Percentiles rank a stretch among this genome's conserved stretches.
Conservation (phyloP, 2,888 invertebrate genomes). For the Drosophila eohydei region DNA sequence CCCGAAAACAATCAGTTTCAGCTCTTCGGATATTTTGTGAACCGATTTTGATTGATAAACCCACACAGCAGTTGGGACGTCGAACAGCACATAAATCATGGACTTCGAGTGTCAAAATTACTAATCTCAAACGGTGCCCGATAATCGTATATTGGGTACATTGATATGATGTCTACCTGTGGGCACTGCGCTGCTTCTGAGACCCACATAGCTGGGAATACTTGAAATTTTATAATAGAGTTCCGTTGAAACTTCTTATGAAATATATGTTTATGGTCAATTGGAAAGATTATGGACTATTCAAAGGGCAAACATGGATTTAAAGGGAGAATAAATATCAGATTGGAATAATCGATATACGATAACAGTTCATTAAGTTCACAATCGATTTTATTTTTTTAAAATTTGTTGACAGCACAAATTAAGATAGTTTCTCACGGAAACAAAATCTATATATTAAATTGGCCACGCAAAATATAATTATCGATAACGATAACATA, state of each 20-base stretch:
- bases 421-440: background rate
- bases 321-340: background rate
- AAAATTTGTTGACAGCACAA: background rate
- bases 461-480: background rate
- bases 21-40: slow-evolving; percentile 20
- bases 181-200: background rate
- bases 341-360: background rate
- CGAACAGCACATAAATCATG: slow-evolving; percentile 58
- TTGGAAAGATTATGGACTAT: no score
- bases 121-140: slow-evolving; percentile 66
- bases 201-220: background rate
- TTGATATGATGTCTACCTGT: slow-evolving; percentile 18
- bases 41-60: slow-evolving; percentile 55
- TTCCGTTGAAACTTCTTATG: background rate
- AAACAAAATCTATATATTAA: background rate
- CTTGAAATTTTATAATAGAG: background rate
- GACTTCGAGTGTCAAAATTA: slow-evolving; percentile 48
- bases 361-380: background rate
- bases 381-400: background rate
- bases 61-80: slow-evolving; percentile 9
- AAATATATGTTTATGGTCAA: background rate
- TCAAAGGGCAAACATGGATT: background rate
- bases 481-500: slow-evolving; percentile 1
- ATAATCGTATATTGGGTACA: slow-evolving; percentile 59
- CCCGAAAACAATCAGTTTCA: slow-evolving; percentile 12